Base-by-base conservation (phyloP, 2,888 invertebrate species). In the Hirtodrosophila trivittata region DNA sequence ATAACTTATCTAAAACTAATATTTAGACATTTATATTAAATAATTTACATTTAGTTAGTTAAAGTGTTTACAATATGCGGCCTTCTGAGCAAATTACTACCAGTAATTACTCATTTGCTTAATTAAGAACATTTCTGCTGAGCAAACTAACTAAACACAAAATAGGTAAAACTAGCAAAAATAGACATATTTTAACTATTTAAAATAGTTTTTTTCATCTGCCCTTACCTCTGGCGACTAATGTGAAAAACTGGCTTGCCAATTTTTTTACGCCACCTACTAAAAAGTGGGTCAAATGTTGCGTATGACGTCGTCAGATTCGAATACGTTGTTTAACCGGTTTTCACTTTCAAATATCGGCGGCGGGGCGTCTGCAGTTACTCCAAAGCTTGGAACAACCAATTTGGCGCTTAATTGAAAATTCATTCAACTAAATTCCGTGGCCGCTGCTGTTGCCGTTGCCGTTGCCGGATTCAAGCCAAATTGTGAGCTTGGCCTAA, bases 361-460 rank as follows among this genome's bases (percentile, higher is more conserved):
- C 75, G 65, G 75, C 70, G 66, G 28, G 55, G 43, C 63, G 77
- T 84, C 75, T 67, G 66, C 56, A 73, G 35, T 46, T 55, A 54
- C 51, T 63, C 74, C 74, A 14, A 68, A 37, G 41, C 26, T 39
- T 33, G 33, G 28, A 32, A 32, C 63, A 46, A 46, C 64, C 52
- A 69, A 69, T 75, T 82, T 82, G 72, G 72, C 81, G 84, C 52
- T 67, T 86, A 77, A 84, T 86, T 86, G 85, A 81, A 82, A 82
- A 82, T 86, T 72, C 77, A 82, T 77, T 86, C 72, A 72, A 62
- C 86, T 72, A 77, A 77, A 77, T 65, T 41, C 64, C 74, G 47
- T 51, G 18, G 18, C 38, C 42, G 51, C 35, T 42, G 33, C 41
- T 10, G 18, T 21, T 21, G 18, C 5, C 5, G 18, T 21, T 42